These are phyloP conservation scores for Nesoenas mayeri DNA, from an alignment of 2,113 vertebrate genomes.

Conservation along the genomic window DNA sequence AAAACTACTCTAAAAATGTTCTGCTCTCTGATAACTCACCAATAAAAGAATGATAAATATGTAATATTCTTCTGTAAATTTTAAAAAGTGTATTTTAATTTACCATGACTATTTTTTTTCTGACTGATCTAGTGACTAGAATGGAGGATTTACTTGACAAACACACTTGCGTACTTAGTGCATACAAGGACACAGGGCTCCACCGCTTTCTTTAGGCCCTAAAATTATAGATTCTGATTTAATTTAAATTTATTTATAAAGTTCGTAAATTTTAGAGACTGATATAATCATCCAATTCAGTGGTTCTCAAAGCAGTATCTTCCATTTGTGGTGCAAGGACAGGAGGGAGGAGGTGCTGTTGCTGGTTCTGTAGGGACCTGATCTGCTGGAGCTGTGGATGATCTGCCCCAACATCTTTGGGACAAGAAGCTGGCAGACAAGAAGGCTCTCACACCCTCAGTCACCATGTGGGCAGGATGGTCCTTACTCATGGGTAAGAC, in stretches of 20 bases:
- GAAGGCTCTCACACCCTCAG: not conserved
- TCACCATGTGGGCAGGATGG: not conserved
- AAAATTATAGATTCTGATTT: not conserved
- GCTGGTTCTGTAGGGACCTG: not conserved
- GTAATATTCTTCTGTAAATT: not conserved
- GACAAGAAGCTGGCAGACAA: not conserved
- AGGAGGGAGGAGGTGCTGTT: not conserved
- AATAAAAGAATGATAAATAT: not conserved
- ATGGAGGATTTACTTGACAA: not conserved
- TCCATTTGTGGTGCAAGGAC: not conserved
- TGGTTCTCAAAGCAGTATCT: not conserved
- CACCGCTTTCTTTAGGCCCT: not conserved
- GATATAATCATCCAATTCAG: not conserved
- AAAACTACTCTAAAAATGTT: not conserved
- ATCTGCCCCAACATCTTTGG: fast-evolving
- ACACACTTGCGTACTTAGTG: not conserved
- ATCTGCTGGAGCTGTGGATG: not conserved
- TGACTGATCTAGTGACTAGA: not conserved
- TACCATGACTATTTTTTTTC: not conserved
- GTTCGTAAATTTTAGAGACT: not conserved
- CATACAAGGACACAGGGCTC: not conserved
- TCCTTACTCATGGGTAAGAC: not conserved
- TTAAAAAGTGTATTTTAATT: not conserved
- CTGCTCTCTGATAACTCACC: not conserved
- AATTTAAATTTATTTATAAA: not conserved